Percentiles rank a stretch among this genome's conserved stretches.
These are phyloP conservation scores for Eulemur coronatus DNA, from an alignment of 2,797 vertebrate species.

Conservation along the genomic window DNA sequence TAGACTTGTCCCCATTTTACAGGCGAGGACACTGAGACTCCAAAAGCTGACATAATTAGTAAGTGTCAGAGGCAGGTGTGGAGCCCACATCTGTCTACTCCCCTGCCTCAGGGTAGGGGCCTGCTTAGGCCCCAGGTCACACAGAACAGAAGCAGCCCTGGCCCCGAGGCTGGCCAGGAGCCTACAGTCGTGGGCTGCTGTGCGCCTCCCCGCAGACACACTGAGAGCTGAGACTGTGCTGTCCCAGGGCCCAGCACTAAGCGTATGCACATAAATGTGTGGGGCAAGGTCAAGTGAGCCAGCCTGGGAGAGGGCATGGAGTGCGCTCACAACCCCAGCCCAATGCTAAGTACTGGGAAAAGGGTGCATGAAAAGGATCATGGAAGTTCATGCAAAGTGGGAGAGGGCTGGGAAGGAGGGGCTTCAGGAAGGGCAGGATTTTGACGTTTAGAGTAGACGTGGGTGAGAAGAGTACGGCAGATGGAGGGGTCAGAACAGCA, in stretches of 20 bases:
- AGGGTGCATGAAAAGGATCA: background rate
- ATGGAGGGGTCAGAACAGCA: background rate
- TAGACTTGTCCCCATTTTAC: background rate
- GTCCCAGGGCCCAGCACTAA: background rate
- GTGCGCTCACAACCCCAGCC: accelerated
- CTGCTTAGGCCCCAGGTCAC: background rate
- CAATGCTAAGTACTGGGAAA: background rate
- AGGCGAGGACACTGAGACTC: background rate
- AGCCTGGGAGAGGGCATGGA: accelerated
- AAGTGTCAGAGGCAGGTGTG: background rate
- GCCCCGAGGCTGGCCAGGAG: background rate
- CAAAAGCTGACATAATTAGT: background rate
- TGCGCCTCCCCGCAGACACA: background rate
- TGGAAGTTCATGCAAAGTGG: accelerated
- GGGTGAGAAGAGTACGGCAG: background rate
- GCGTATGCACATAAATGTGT: too few species aligned
- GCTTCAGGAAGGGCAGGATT: background rate
- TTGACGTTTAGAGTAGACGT: background rate
- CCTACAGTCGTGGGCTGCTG: accelerated
- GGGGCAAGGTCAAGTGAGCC: background rate
- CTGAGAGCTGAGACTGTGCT: background rate
- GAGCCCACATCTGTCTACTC: background rate
- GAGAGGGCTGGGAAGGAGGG: background rate
- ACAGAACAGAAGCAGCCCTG: background rate
- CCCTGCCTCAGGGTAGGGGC: background rate